A percentile compares a stretch with the other conserved stretches of the same genome.
Conservation (phyloP, 2,113 vertebrate species). For the Cyprinodon brontotheroides region DNA sequence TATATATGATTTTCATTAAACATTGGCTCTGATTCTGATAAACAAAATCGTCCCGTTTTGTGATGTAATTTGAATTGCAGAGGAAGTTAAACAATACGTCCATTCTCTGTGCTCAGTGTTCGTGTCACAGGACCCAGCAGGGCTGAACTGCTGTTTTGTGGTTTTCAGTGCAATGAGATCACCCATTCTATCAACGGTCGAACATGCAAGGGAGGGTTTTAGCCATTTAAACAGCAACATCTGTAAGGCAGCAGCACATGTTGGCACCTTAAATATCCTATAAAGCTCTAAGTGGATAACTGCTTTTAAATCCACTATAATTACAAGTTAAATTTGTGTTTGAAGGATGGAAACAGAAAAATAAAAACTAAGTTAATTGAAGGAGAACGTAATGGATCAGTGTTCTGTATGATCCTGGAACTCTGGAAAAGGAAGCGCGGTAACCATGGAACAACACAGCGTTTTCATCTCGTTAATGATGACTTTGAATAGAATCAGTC, state of each 20-base stretch:
- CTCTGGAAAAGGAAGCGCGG: not conserved
- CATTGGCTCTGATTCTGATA: not conserved
- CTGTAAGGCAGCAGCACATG: not conserved
- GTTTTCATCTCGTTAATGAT: not conserved
- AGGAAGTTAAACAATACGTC: not conserved
- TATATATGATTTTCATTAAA: not conserved
- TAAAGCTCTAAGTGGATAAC: not conserved
- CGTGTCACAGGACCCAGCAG: not conserved
- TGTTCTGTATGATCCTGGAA: not conserved
- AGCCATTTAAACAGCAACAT: not conserved
- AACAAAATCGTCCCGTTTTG: not conserved
- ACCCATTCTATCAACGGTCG: not conserved
- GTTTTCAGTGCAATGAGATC: not conserved
- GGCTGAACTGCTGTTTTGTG: constrained; percentile 9
- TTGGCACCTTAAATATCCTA: not conserved
- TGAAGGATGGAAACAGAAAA: not conserved
- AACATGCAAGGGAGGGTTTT: not conserved
- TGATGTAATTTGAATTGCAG: not conserved
- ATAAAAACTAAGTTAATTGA: not conserved
- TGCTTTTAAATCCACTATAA: not conserved
- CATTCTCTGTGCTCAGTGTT: not conserved
- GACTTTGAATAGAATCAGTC: not conserved
- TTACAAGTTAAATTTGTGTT: not conserved
- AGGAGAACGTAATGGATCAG: not conserved
- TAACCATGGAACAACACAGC: not conserved